Evolutionary conservation across 2,888 invertebrate genomes (phyloP), one percentile per base, ranked within the genome.

Genomic region (Candidula unifasciata): DNA sequence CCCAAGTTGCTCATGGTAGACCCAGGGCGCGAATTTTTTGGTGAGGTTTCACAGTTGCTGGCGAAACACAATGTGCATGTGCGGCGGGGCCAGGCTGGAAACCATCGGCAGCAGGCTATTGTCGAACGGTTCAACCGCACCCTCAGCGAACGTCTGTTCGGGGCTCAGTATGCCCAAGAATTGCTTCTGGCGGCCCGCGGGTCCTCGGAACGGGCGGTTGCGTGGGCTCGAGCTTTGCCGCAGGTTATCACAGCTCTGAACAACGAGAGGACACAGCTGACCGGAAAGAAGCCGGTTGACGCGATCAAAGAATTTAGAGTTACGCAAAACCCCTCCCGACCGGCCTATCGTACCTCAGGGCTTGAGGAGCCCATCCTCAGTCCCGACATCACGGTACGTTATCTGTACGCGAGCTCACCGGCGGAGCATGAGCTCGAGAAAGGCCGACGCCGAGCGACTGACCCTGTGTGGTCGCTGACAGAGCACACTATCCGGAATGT

Each of bases 381-480:
- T 6, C 6, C 37, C 35, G 37, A 37, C 21, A 5, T 3, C 3
- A 1, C 0, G 69, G 69, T 69, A 0, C 69, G 69, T 5, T 69
- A 69, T 69, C 69, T 69, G 35, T 69, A 69, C 21, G 21, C 18
- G 69, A 30, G 33, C 33, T 30, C 33, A 30, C 33, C 68, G 2
- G 68, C 18, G 3, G 64, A 66, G 64, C 64, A 66, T 13, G 35
- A 69, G 35, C 69, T 69, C 35, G 69, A 69, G 6, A 21, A 21
- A 21, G 35, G 35, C 18, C 69, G 69, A 37, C 69, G 37, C 3
- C 69, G 69, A 0, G 52, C 74, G 3, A 54, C 27, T 6, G 74
- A 74, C 13, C 74, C 10, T 74, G 52, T 74, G n/a, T 69, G 69
- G 69, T 37, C 37, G 18, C 37, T 69, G 35, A 69, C 69, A 3